Base-by-base conservation (phyloP, 2,888 invertebrate genomes). In the Ochropleura leucogaster region DNA sequence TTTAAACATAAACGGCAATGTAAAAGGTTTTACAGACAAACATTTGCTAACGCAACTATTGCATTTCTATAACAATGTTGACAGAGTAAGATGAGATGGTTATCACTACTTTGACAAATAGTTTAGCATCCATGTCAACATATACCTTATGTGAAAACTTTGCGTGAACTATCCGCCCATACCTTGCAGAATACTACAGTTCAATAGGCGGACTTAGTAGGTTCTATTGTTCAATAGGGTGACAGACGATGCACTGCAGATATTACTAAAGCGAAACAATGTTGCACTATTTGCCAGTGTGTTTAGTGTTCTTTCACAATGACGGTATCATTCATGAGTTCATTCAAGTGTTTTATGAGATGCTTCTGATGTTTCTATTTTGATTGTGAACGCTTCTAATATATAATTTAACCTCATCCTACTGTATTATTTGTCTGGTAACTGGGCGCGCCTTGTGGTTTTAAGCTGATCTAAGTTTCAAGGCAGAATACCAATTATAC, bases 281-380 rank as follows among this genome's bases (percentile, higher is more conserved):
- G 81, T 83, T 74, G 66, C 66, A 55, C 68, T 75, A 72, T 74
- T 78, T 68, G 64, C 47, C 60, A 71, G n/a, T 30, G 49, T 14
- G 47, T 77, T 72, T 47, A 73, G 62, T 77, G 55, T 10, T 74
- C 40, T 86, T 84, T 76, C 78, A 83, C 77, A 84, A 84, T 69
- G 9, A 64, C n/a, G 42, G 42, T 63, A 65, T 72, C 68, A 74
- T 84, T 82, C 68, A 70, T 62, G 60, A 63, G 16, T 30, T 53
- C 40, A 77, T 77, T 82, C 71, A 72, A 77, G 55, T 65, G 18
- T 63, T 74, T 83, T 80, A 79, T 18, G 62, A 69, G 67, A 12
- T 18, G 57, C 10, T 76, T 75, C 44, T 78, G 81, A 75, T 72
- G 84, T 74, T 74, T 57, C 30, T 20, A 44, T 49, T 71, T 65